phyloP scores from a whole-genome alignment of 2,888 invertebrate genomes.

The Lasioglossum malachurum region DNA sequence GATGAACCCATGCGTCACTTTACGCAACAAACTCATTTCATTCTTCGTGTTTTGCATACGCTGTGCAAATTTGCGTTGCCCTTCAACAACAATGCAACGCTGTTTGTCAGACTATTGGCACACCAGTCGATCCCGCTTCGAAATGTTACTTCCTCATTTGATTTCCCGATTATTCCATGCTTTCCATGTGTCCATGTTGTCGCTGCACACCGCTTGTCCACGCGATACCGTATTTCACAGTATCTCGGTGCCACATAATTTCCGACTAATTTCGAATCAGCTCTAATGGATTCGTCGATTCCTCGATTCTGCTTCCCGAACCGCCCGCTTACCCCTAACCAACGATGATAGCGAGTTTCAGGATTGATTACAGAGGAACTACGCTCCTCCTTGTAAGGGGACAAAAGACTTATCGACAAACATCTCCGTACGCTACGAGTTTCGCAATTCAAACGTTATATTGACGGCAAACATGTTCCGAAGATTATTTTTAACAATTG shows the following conservation, averaged over 20 bases:
- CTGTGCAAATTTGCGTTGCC: constrained; percentile 20
- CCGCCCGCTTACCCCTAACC: background rate
- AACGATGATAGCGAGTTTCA: constrained; percentile 3
- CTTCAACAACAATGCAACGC: constrained; percentile 23
- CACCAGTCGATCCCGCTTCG: constrained; percentile 21
- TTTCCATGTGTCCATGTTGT: constrained; percentile 9
- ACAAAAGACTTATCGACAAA: constrained; percentile 1
- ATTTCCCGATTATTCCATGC: constrained; percentile 47
- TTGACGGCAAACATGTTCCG: background rate
- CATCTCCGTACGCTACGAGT: background rate
- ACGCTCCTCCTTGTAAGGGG: background rate
- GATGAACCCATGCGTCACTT: background rate
- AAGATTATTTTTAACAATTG: background rate
- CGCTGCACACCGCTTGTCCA: constrained; percentile 28
- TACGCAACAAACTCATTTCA: constrained; percentile 3
- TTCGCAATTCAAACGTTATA: background rate
- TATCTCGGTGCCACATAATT: constrained; percentile 37
- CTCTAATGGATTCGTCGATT: constrained; percentile 47
- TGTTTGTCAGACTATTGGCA: constrained; percentile 35
- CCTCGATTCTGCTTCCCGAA: constrained; percentile 15
- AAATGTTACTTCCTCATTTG: constrained; percentile 45
- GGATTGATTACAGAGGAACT: constrained; percentile 25
- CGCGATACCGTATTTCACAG: constrained; percentile 40
- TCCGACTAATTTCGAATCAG: constrained; percentile 33
- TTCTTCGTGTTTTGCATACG: background rate